A percentile compares a stretch with the other conserved stretches of the same genome.
Conservation (phyloP, 1,140 invertebrate genomes). For the Linepithema humile region DNA sequence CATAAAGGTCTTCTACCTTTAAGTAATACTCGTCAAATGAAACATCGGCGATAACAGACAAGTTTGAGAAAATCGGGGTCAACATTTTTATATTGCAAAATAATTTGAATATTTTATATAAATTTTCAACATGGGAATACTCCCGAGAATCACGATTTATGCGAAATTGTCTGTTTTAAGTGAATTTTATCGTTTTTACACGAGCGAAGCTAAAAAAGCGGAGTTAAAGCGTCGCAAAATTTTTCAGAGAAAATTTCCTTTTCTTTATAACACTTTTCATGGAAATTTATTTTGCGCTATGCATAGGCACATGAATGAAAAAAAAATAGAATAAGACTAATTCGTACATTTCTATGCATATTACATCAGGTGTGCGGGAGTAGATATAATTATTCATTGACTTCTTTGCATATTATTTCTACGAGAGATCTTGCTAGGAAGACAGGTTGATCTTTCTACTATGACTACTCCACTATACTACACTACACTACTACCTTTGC, state of each 20-base stretch:
- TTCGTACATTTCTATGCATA: neutral
- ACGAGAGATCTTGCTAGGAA: neutral
- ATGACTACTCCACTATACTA: neutral
- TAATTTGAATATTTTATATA: neutral
- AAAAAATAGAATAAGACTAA: neutral
- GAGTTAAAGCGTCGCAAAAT: neutral
- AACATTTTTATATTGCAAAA: neutral
- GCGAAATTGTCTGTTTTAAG: neutral
- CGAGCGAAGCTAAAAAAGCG: neutral
- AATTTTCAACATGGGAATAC: neutral
- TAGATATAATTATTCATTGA: slow-evolving; percentile 12
- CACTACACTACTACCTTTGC: neutral
- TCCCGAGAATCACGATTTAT: neutral
- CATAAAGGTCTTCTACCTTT: slow-evolving; percentile 16
- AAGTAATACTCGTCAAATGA: slow-evolving; percentile 7
- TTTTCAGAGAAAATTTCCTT: no score
- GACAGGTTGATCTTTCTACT: neutral
- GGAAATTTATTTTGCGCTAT: neutral
- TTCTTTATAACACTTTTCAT: no score
- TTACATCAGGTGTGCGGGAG: neutral
- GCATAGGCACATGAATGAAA: neutral
- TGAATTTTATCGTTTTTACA: neutral
- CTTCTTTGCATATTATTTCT: slow-evolving; percentile 21
- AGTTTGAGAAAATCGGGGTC: neutral
- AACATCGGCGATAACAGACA: neutral